phyloP scores from a whole-genome alignment of 2,797 vertebrate genomes.

The Babyrousa celebensis region DNA sequence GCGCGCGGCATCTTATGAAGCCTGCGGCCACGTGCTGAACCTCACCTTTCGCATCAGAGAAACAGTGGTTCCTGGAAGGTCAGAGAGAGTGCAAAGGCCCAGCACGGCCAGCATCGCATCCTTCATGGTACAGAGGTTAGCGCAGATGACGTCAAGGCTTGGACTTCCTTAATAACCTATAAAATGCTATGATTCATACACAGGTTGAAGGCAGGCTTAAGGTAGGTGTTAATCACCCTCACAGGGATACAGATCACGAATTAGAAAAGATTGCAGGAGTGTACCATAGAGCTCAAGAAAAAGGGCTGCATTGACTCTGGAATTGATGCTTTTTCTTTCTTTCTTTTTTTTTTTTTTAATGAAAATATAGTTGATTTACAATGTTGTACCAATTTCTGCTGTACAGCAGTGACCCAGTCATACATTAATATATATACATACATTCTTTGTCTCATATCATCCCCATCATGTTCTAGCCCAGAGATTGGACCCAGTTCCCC shows the following conservation, averaged over 20 bases:
- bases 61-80: background rate
- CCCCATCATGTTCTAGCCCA: no score
- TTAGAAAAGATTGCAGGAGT: background rate
- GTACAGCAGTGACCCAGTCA: no score
- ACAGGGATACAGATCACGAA: constrained; percentile 10
- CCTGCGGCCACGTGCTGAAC: background rate
- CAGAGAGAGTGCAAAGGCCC: background rate
- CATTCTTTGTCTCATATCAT: no score
- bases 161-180: constrained; percentile 5
- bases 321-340: no score
- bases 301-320: background rate
- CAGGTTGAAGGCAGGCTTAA: background rate
- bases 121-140: background rate
- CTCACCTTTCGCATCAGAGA: background rate
- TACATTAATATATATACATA: no score
- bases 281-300: background rate
- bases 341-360: no score
- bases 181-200: background rate
- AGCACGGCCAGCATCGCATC: background rate
- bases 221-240: background rate
- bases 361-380: no score
- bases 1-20: background rate
- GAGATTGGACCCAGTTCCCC: no score
- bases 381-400: no score
- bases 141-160: background rate